Percentiles rank a stretch among this genome's conserved stretches.
phyloP scores from a whole-genome alignment of 2,888 invertebrate genomes.

The Chaetogeoica ovagalla region DNA sequence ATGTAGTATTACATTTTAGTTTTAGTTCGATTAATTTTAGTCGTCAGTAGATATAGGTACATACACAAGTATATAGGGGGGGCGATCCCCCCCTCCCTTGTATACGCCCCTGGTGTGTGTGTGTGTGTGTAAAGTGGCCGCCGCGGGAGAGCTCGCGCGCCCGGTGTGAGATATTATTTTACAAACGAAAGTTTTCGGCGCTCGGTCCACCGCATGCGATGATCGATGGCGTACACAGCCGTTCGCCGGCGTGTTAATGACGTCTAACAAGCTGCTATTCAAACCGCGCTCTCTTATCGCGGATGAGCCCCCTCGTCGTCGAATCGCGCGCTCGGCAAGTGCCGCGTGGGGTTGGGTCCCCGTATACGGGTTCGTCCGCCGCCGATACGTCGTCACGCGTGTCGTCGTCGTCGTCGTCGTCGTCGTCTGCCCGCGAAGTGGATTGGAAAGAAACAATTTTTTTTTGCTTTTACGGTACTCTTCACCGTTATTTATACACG shows the following conservation, averaged over 20 bases:
- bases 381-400: neutral
- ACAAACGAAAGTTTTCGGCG: neutral
- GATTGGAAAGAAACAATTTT: constrained; percentile 21
- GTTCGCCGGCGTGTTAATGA: constrained; percentile 54
- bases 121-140: too few species aligned
- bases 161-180: too few species aligned
- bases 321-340: neutral
- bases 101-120: too few species aligned
- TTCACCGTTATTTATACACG: neutral
- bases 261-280: constrained; percentile 55
- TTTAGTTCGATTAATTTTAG: too few species aligned
- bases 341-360: constrained; percentile 31
- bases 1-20: too few species aligned
- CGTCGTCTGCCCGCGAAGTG: neutral
- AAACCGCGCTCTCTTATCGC: constrained; percentile 53
- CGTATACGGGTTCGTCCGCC: too few species aligned
- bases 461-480: neutral
- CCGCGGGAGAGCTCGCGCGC: too few species aligned
- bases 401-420: constrained; percentile 1
- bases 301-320: neutral
- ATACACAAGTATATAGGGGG: too few species aligned
- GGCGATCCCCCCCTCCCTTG: too few species aligned
- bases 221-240: constrained; percentile 53
- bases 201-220: constrained; percentile 40
- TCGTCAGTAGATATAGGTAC: too few species aligned